phyloP scores from a whole-genome alignment of 2,797 vertebrate species.

The Naso thynnoides region DNA sequence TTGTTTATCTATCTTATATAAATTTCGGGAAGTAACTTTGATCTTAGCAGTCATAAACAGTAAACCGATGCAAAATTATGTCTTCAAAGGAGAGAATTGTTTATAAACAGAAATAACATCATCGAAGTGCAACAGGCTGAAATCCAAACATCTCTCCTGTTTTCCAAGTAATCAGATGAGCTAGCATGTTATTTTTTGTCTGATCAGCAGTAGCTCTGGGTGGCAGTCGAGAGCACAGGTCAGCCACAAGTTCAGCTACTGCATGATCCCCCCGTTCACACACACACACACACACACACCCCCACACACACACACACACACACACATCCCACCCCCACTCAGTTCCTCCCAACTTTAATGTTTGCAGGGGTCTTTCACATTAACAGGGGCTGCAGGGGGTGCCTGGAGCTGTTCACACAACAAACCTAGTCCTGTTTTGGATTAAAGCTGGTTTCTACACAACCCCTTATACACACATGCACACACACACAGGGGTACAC shows the following conservation, averaged over 20 bases:
- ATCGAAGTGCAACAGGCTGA: background rate
- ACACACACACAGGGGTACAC: background rate
- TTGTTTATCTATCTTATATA: background rate
- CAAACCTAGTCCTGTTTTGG: conserved; percentile 69
- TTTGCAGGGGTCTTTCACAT: conserved; percentile 70
- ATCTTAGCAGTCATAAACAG: background rate
- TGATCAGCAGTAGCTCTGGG: conserved; percentile 48
- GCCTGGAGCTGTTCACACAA: conserved; percentile 67
- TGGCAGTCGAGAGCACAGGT: conserved; percentile 52
- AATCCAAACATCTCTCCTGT: conserved; percentile 2
- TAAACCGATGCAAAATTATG: background rate
- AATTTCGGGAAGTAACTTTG: background rate
- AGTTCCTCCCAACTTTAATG: conserved; percentile 48
- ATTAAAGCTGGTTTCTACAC: conserved; percentile 60
- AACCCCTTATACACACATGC: background rate
- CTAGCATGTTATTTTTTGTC: conserved; percentile 31
- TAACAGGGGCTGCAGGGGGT: conserved; percentile 73
- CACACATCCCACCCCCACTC: conserved; percentile 13
- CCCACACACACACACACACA: conserved; percentile 2
- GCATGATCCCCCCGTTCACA: background rate
- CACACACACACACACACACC: conserved; percentile 12
- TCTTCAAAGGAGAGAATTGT: background rate
- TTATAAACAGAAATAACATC: background rate
- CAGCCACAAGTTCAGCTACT: conserved; percentile 51
- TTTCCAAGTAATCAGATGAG: background rate